Evolutionary conservation across 2,888 invertebrate genomes (phyloP), one percentile per base, ranked within the genome.

Genomic region (Dolomedes plantarius): DNA sequence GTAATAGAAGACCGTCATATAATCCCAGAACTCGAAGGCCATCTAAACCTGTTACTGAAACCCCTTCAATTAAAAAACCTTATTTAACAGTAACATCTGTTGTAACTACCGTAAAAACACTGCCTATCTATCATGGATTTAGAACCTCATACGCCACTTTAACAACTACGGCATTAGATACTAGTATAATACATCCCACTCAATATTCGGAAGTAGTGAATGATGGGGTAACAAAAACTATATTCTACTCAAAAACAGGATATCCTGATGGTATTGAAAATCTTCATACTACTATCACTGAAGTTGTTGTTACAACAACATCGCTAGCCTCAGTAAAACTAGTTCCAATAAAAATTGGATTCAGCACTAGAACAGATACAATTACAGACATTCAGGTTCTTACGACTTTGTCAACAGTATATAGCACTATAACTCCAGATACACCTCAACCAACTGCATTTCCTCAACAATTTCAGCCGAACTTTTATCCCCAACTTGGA

Each of bases 71-170:
- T 28, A 67, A 41, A 36, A 89, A 89, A 76, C 77, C 88, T 31
- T 86, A 88, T 11, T 32, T 89, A 13, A 89, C 89, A 9, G 85
- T 89, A 16, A 89, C 89, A n/a, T 89, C 89, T 23, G 87, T 89
- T 68, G 88, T 89, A 11, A 88, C 89, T n/a, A 89, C 88, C 5
- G 86, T 89, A 11, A 89, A 89, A 78, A 89, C 89, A 3, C 72
- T 89, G 6, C 89, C 89, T 3, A 89, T 89, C n/a, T 88, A 89
- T 65, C 89, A 89, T 67, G 89, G 89, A 31, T 89, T 89, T 71
- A 77, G 88, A 75, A 89, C 89, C 11, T 89, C 89, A 11, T 89
- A 87, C 50, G 89, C 89, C 1, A 89, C 89, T 23, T 67, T 89
- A 7, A 89, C 89, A 2, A 89, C 89, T 11, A 89, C 89, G 9